Percentiles rank a stretch among this genome's conserved stretches.
Conservation (phyloP, 1,140 invertebrate species). For the Saccostrea cuccullata region DNA sequence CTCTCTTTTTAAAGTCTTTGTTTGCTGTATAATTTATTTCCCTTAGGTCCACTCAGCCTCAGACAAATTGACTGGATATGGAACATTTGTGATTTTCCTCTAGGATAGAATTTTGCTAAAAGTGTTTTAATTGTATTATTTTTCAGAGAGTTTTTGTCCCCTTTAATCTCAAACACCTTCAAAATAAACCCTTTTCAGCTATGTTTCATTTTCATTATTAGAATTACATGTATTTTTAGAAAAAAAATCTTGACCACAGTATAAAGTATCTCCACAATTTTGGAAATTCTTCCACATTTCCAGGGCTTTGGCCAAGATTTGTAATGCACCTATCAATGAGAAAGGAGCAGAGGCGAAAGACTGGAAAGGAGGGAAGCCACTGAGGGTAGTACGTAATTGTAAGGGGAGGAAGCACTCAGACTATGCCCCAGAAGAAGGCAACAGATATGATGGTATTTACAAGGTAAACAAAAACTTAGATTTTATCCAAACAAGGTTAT, state of each 20-base stretch:
- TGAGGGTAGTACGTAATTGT: conserved; percentile 88
- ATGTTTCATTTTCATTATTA: too few relatives aligned
- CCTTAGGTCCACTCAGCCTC: too few relatives aligned
- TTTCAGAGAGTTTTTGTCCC: too few relatives aligned
- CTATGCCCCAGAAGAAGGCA: conserved; percentile 88
- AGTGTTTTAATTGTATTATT: too few relatives aligned
- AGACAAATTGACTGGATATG: too few relatives aligned
- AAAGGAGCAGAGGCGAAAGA: conserved; percentile 86
- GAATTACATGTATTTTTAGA: neutral
- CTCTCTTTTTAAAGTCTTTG: too few relatives aligned
- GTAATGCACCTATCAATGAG: conserved; percentile 84
- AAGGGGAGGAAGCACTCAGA: conserved; percentile 87
- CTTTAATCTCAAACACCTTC: too few relatives aligned
- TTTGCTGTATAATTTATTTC: too few relatives aligned
- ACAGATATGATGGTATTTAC: conserved; percentile 81
- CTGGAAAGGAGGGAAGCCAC: conserved; percentile 88
- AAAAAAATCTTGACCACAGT: too few relatives aligned
- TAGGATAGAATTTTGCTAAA: too few relatives aligned
- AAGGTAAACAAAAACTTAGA: conserved; percentile 72
- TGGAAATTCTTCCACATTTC: conserved; percentile 1
- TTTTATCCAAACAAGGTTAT: neutral
- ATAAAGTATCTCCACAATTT: neutral
- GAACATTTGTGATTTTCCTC: too few relatives aligned
- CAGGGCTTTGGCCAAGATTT: conserved; percentile 89
- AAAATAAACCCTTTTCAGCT: too few relatives aligned